Conservation (phyloP, 2,888 invertebrate genomes). For the Camponotus fellah region DNA sequence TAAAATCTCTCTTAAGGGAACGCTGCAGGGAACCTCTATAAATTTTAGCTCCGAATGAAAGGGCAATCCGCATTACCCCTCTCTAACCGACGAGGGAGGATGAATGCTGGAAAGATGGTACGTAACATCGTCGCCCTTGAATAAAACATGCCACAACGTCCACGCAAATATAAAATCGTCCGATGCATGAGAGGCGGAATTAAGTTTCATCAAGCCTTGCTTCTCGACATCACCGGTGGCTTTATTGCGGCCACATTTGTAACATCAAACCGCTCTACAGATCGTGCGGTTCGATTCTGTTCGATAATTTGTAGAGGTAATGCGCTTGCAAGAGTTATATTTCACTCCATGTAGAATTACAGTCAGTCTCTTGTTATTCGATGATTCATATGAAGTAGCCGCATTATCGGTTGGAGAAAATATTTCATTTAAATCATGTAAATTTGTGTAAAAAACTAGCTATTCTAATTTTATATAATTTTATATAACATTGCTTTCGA, state of each 20-base stretch:
- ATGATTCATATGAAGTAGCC: neutral
- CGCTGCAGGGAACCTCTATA: slow-evolving; percentile 41
- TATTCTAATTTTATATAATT: neutral
- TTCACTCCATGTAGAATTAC: neutral
- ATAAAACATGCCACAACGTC: slow-evolving; percentile 56
- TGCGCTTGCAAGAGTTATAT: neutral
- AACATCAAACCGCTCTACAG: slow-evolving; percentile 26
- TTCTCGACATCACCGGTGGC: slow-evolving; percentile 13
- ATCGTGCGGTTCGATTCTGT: slow-evolving; percentile 9
- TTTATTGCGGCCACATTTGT: slow-evolving; percentile 37
- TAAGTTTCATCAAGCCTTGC: slow-evolving; percentile 54
- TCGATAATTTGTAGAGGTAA: slow-evolving; percentile 12
- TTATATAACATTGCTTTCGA: neutral
- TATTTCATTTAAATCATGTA: neutral
- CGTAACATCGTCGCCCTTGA: slow-evolving; percentile 54
- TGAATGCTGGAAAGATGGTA: slow-evolving; percentile 38
- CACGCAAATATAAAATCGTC: slow-evolving; percentile 47
- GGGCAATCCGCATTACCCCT: slow-evolving; percentile 38
- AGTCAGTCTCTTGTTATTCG: neutral
- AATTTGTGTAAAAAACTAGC: neutral
- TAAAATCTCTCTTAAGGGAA: slow-evolving; percentile 56
- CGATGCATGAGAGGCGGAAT: slow-evolving; percentile 37
- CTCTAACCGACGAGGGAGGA: slow-evolving; percentile 13
- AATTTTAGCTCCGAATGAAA: slow-evolving; percentile 60
- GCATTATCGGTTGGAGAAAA: neutral